Conservation (phyloP, 2,888 invertebrate species). For the Entomobrya proxima region DNA sequence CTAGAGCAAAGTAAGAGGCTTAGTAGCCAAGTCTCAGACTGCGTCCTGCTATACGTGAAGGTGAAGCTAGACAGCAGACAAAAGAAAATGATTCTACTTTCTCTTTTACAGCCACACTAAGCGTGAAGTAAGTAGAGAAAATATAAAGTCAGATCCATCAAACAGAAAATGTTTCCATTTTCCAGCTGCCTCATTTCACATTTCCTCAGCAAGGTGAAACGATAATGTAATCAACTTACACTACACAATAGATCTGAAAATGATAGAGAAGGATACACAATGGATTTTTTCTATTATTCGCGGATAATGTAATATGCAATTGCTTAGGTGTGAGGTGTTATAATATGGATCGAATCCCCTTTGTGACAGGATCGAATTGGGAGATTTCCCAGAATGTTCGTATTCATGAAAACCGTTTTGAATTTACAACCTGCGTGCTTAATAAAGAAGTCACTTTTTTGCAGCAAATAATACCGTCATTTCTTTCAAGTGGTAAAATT, state of each 20-base stretch:
- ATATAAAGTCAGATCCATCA: background rate
- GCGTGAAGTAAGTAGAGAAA: background rate
- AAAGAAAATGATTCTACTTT: background rate
- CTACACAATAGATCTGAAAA: background rate
- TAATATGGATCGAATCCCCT: too few species aligned
- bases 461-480: background rate
- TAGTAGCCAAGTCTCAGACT: background rate
- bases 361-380: too few species aligned
- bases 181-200: background rate
- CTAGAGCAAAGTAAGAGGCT: background rate
- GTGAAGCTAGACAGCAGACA: background rate
- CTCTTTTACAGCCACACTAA: background rate
- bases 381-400: too few species aligned
- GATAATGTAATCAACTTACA: background rate
- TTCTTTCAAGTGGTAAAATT: background rate
- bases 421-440: too few species aligned
- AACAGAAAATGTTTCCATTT: background rate
- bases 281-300: too few species aligned
- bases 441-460: too few species aligned
- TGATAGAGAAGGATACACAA: background rate
- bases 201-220: background rate
- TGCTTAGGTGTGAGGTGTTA: too few species aligned
- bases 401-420: too few species aligned
- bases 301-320: too few species aligned
- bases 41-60: background rate